Evolutionary conservation across 1,140 invertebrate genomes (phyloP).

Genomic region (Colletes gigas): DNA sequence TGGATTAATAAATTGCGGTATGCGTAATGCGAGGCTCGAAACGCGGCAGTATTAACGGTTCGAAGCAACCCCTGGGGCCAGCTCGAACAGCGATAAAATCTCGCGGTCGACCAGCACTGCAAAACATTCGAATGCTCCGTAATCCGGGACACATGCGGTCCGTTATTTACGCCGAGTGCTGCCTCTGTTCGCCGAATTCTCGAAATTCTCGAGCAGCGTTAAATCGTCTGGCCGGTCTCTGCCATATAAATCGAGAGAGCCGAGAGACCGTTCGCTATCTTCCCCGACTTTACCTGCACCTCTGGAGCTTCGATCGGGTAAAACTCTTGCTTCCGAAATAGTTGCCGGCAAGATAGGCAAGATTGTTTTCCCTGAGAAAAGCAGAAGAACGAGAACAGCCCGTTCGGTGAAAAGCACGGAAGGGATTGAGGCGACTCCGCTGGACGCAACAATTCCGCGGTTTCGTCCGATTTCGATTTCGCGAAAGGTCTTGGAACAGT

Average conservation of each 20-base stretch:
- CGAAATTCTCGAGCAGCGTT: slow-evolving; percentile 1
- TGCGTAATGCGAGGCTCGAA: neutral
- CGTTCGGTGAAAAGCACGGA: too few species aligned
- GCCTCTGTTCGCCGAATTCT: neutral
- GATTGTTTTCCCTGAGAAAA: too few species aligned
- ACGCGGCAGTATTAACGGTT: slow-evolving; percentile 12
- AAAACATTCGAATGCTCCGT: slow-evolving; percentile 10
- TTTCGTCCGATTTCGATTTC: neutral
- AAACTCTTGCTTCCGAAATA: neutral
- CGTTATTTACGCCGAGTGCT: slow-evolving; percentile 21
- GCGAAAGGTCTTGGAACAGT: neutral
- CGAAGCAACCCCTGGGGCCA: neutral
- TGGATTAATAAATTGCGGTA: slow-evolving; percentile 15
- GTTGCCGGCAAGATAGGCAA: too few species aligned
- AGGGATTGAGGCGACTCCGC: too few species aligned
- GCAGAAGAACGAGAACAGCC: too few species aligned
- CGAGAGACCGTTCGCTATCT: neutral
- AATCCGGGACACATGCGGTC: slow-evolving; percentile 21
- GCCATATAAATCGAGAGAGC: slow-evolving; percentile 10
- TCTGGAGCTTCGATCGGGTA: neutral
- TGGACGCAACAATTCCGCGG: too few species aligned
- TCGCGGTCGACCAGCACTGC: neutral
- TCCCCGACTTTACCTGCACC: too few species aligned
- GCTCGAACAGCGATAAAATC: slow-evolving; percentile 15
- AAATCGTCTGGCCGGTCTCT: slow-evolving; percentile 1